Base-by-base conservation (phyloP, 1,140 invertebrate genomes). In the Aphis craccivora region DNA sequence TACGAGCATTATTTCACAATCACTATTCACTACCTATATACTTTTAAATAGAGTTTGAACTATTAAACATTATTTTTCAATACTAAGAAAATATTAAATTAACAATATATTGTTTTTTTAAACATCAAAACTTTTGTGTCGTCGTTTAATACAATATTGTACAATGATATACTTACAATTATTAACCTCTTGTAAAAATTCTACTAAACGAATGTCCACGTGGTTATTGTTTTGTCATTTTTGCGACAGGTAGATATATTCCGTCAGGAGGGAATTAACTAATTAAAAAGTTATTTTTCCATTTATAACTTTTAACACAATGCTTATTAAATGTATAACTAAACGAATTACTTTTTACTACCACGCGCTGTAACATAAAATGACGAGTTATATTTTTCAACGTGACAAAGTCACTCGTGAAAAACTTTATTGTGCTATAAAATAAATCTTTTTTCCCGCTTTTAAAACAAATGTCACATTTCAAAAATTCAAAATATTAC, bases 361-460 rank as follows among this genome's bases (percentile, higher is more conserved):
- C 60, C 60, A 76, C 60, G 30, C 30, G 30, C n/a, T 76, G 60
- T 14, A 18, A n/a, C 60, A 76, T 76, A 76, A 76, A 76, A 76
- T 35, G 11, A 76, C 60, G 4, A 76, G 60, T 67, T 76, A 76
- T n/a, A 76, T 76, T 76, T 67, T 76, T 35, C 60, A n/a, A 76
- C 60, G 60, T 76, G 30, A 76, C 60, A 76, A 76, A 76, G 60
- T 76, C 60, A n/a, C 60, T 76, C 60, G 30, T 18, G 60, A n/a
- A 76, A 67, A 76, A 76, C 30, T 76, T 76, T 76, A 76, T 76
- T 76, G 60, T 76, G 60, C 60, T n/a, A 76, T 76, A 76, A 76
- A 76, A 76, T 76, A n/a, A 76, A n/a, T 76, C 30, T 76, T n/a
- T 76, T 76, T 76, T 76, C 5, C 60, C 60, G 60, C n/a, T 30